These are phyloP conservation scores for Arctopsyche grandis DNA, from an alignment of 1,140 invertebrate species.

Conservation along the genomic window DNA sequence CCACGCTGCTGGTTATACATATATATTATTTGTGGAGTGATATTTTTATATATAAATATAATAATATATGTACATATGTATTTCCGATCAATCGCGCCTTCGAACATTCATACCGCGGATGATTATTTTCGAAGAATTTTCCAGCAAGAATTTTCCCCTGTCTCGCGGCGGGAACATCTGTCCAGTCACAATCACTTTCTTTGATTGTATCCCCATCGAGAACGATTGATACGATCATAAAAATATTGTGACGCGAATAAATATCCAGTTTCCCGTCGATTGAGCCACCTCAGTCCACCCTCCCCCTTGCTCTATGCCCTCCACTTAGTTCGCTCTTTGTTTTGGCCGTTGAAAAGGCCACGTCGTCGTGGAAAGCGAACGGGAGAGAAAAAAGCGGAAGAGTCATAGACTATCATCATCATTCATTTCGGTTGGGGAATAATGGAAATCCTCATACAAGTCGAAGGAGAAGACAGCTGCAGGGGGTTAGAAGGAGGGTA, in stretches of 20 bases:
- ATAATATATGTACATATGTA: too few species aligned
- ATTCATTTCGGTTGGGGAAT: background rate
- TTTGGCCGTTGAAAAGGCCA: constrained; percentile 4
- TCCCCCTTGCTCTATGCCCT: background rate
- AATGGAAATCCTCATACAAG: constrained; percentile 2
- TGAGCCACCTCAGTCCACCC: background rate
- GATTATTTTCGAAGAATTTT: too few species aligned
- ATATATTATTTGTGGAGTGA: too few species aligned
- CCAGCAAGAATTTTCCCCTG: too few species aligned
- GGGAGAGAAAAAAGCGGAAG: background rate
- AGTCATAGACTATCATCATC: constrained; percentile 19
- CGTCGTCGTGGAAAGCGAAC: background rate
- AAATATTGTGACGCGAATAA: constrained; percentile 40
- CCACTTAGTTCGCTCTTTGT: constrained; percentile 5
- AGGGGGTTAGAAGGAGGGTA: too few species aligned
- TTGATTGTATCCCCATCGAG: constrained; percentile 5
- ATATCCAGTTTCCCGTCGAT: constrained; percentile 31
- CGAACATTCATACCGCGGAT: too few species aligned
- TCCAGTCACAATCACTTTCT: constrained; percentile 12
- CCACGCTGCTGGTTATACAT: too few species aligned
- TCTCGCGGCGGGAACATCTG: background rate
- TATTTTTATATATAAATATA: too few species aligned
- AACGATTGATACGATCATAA: constrained; percentile 32
- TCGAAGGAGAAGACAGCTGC: background rate
- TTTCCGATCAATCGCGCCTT: too few species aligned